These are phyloP conservation scores for Yponomeuta evonymella DNA, from an alignment of 2,888 invertebrate species.

Conservation along the genomic window DNA sequence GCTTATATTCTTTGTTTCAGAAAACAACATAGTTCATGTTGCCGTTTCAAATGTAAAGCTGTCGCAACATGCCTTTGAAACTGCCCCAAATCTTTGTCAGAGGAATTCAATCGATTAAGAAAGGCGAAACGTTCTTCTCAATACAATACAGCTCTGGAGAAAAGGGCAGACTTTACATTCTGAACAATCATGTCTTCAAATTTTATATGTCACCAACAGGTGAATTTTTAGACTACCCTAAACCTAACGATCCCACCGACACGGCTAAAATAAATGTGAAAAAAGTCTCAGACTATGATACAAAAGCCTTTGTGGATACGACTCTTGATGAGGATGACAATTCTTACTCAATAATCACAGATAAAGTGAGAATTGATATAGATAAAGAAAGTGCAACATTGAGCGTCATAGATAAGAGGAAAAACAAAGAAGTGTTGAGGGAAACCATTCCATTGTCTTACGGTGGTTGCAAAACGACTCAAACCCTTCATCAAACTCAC, in stretches of 20 bases:
- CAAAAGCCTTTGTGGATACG: slow-evolving; percentile 44
- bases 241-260: slow-evolving; percentile 47
- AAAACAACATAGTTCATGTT: no score
- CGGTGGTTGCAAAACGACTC: slow-evolving; percentile 35
- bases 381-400: slow-evolving; percentile 50
- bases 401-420: slow-evolving; percentile 45
- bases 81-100: neutral
- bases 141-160: slow-evolving; percentile 50
- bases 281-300: slow-evolving; percentile 44
- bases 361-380: slow-evolving; percentile 48
- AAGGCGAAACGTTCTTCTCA: slow-evolving; percentile 39
- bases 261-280: slow-evolving; percentile 52
- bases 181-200: slow-evolving; percentile 58
- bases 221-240: slow-evolving; percentile 52
- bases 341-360: slow-evolving; percentile 42
- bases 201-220: slow-evolving; percentile 59
- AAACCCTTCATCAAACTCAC: slow-evolving; percentile 40
- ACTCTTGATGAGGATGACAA: slow-evolving; percentile 33
- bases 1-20: no score
- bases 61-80: neutral
- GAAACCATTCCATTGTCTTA: slow-evolving; percentile 48
- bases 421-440: slow-evolving; percentile 45
- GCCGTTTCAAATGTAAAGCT: no score
- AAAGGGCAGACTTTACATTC: slow-evolving; percentile 45
- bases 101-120: slow-evolving; percentile 39